These are phyloP conservation scores for Lepilemur septentrionalis DNA, from an alignment of 2,797 vertebrate species.

Conservation along the genomic window DNA sequence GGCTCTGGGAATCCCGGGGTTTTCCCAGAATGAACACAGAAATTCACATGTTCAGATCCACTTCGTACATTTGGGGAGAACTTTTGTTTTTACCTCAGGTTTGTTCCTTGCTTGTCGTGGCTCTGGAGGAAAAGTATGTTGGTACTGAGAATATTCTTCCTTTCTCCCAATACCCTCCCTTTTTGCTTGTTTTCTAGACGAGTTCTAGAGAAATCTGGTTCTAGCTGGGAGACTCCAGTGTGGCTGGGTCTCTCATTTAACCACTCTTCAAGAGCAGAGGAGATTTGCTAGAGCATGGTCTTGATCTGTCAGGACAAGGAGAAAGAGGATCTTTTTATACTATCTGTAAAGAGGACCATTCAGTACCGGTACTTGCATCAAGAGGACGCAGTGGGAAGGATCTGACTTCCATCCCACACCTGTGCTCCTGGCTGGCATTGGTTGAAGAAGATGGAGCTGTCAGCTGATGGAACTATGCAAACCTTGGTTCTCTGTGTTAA, in stretches of 20 bases:
- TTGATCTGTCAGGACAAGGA: neutral
- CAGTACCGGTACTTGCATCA: neutral
- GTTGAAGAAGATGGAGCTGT: neutral
- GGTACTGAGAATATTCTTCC: neutral
- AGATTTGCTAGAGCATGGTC: neutral
- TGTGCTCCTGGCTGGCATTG: neutral
- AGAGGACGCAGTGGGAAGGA: neutral
- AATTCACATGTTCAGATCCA: neutral
- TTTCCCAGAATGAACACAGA: neutral
- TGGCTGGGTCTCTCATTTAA: neutral
- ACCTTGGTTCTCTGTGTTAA: neutral
- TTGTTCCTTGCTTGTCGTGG: neutral
- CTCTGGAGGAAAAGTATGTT: neutral
- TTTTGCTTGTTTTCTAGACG: neutral
- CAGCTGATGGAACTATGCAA: neutral
- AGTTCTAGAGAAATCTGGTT: neutral
- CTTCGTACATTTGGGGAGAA: neutral
- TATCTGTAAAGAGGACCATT: neutral
- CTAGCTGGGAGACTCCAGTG: neutral
- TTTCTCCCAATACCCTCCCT: neutral
- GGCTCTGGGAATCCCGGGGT: neutral
- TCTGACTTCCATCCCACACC: neutral
- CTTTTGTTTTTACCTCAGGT: neutral
- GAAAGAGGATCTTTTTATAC: no score
- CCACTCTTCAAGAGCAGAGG: no score